Evolutionary conservation across 2,797 vertebrate species (phyloP), one percentile per base, ranked within the genome.

Genomic region (Jordanella pulchra): DNA sequence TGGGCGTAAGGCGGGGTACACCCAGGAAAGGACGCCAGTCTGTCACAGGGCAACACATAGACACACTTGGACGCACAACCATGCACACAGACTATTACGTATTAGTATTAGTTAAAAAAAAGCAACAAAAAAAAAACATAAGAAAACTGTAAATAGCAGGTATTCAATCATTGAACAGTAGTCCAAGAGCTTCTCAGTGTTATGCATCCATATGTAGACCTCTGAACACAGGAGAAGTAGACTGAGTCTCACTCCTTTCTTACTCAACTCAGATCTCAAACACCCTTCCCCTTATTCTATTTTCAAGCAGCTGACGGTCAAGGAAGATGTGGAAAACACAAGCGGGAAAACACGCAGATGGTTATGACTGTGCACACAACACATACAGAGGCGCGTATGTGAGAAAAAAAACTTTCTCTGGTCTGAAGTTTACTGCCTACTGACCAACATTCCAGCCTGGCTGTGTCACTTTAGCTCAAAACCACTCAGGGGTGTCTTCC

Each of bases 381-480:
- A 77, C 69, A 69, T 35, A 66, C 54, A 64, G 61, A 48, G 60
- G 68, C 65, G 25, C 54, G 32, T 45, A 35, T 10, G 13, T 47
- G 3, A 39, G 35, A 39, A 67, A 67, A 21, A 66, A 72, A 87
- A 88, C 81, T 77, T 86, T 89, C 70, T 56, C 75, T 75, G 70
- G 58, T 80, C n/a, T 75, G 65, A 72, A 85, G 80, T 76, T 77
- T 71, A n/a, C 85, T 92, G 88, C 86, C 90, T 84, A 90, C 89
- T 92, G 91, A 91, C 92, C 89, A 81, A 91, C 89, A 92, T 94
- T 93, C 90, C 89, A 86, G 81, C 85, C 84, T 74, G 79, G 80
- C 84, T 90, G 91, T 91, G 90, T 91, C 87, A 91, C 82, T 83
- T 82, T 82, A 89, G 80, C 85, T 81, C 73, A 66, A 28, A 77